Evolutionary conservation across 2,888 invertebrate species (phyloP).

Genomic region (Drosophila ustulata): DNA sequence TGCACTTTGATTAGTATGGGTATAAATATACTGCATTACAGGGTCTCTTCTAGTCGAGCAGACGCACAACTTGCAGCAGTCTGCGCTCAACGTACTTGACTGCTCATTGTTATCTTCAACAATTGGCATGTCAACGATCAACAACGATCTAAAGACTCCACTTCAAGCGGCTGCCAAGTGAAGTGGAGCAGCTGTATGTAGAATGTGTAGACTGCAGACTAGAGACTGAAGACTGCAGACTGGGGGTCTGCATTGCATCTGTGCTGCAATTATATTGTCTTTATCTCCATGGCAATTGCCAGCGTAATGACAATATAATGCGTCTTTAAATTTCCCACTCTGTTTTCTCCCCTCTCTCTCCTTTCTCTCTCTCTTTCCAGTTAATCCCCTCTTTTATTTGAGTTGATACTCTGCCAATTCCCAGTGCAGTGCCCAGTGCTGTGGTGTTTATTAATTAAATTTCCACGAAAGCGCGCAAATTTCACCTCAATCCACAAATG

Average conservation of each 20-base stretch:
- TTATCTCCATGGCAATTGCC: conserved; percentile 40
- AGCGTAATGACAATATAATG: conserved; percentile 47
- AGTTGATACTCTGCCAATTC: conserved; percentile 15
- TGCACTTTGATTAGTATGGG: background rate
- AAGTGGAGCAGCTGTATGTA: conserved; percentile 39
- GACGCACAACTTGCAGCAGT: background rate
- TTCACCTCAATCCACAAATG: conserved; percentile 6
- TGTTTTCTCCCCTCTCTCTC: background rate
- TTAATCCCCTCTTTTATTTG: background rate
- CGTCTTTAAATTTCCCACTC: conserved; percentile 14
- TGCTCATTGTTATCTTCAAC: conserved; percentile 36
- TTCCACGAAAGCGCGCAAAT: conserved; percentile 38
- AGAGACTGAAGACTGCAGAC: background rate
- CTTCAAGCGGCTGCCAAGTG: conserved; percentile 45
- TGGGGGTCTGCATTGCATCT: background rate
- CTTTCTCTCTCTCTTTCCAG: background rate
- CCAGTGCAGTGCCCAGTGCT: background rate
- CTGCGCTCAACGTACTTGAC: background rate
- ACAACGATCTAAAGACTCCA: conserved; percentile 16
- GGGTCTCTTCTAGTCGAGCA: too few species aligned
- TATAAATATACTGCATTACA: too few species aligned
- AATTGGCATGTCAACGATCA: conserved; percentile 58
- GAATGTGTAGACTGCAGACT: background rate
- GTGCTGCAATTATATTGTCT: conserved; percentile 38
- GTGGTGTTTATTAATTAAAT: conserved; percentile 32